phyloP scores from a whole-genome alignment of 1,140 invertebrate species.

The Drosophila cardini region DNA sequence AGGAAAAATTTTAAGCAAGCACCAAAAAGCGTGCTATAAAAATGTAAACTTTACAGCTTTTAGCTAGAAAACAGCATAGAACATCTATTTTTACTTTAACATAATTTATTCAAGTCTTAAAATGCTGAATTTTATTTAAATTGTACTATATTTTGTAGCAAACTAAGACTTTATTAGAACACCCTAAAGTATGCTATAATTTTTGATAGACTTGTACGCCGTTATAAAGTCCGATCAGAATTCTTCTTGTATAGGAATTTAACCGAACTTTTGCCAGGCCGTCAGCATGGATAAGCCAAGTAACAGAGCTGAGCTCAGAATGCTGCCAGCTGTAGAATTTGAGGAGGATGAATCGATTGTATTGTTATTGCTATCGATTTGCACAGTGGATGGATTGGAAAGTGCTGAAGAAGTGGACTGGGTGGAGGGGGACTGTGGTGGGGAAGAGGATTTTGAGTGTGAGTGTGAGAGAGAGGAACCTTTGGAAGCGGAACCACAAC shows the following conservation, averaged over 20 bases:
- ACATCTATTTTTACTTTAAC: too few relatives aligned
- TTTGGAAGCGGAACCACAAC: conserved; percentile 67
- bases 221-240: background rate
- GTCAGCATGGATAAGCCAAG: conserved; percentile 74
- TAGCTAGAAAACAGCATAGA: too few relatives aligned
- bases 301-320: conserved; percentile 71
- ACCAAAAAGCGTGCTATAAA: conserved; percentile 1
- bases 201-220: too few relatives aligned
- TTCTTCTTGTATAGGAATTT: conserved; percentile 6
- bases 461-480: conserved; percentile 38
- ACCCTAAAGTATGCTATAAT: too few relatives aligned
- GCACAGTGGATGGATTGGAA: background rate
- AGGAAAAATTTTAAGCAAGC: background rate
- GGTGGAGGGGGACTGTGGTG: conserved; percentile 9
- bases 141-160: too few relatives aligned
- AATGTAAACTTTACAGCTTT: background rate
- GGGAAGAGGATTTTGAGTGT: background rate
- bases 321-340: conserved; percentile 54
- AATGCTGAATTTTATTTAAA: too few relatives aligned
- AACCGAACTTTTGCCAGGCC: conserved; percentile 75
- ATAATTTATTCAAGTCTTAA: too few relatives aligned
- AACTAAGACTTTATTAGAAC: too few relatives aligned
- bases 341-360: background rate
- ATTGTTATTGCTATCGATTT: conserved; percentile 40
- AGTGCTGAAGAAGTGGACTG: conserved; percentile 18